Conservation (phyloP, 2,888 invertebrate species). For the Pollenia amentaria region DNA sequence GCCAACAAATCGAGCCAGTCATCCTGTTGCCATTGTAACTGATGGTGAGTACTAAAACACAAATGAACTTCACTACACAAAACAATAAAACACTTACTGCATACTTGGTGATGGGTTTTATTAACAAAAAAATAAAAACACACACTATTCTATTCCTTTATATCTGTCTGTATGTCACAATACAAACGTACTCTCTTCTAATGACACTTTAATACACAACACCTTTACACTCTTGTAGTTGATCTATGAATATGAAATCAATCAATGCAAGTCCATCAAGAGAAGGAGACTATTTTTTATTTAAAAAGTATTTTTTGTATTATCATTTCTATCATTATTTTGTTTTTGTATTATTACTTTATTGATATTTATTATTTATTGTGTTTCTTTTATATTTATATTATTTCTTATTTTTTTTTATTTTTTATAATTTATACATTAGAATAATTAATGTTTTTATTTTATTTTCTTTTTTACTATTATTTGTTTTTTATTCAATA, state of each 20-base stretch:
- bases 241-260: slow-evolving; percentile 62
- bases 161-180: not conserved
- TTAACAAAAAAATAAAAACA: slow-evolving; percentile 4
- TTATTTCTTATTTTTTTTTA: slow-evolving; percentile 18
- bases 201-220: slow-evolving; percentile 7
- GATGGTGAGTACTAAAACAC: slow-evolving; percentile 72
- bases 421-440: slow-evolving; percentile 6
- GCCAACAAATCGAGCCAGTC: slow-evolving; percentile 60
- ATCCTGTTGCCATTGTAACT: slow-evolving; percentile 65
- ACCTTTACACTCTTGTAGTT: slow-evolving; percentile 43
- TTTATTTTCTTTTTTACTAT: slow-evolving; percentile 29
- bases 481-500: slow-evolving; percentile 50
- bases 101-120: slow-evolving; percentile 62
- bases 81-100: slow-evolving; percentile 33
- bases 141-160: slow-evolving; percentile 32
- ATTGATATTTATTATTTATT: slow-evolving; percentile 13
- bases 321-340: slow-evolving; percentile 23
- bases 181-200: not conserved
- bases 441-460: slow-evolving; percentile 41
- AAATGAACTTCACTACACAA: slow-evolving; percentile 47
- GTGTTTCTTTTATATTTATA: slow-evolving; percentile 21
- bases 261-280: slow-evolving; percentile 60
- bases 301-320: slow-evolving; percentile 15
- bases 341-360: slow-evolving; percentile 37
- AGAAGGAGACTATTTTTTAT: slow-evolving; percentile 22